Evolutionary conservation across 2,113 vertebrate genomes (phyloP).

Genomic region (Girardinichthys multiradiatus): DNA sequence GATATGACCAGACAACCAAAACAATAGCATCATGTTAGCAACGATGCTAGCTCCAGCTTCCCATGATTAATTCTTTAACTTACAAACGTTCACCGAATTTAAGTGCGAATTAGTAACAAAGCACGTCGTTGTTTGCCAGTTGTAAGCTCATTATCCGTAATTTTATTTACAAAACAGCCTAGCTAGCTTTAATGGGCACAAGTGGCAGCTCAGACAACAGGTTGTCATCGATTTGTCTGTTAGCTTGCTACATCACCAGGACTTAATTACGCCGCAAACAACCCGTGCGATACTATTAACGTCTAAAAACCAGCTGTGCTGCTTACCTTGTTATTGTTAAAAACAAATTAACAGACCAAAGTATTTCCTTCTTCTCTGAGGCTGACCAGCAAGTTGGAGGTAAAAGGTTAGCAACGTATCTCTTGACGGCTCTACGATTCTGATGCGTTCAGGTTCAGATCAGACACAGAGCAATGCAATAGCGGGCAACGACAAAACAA

Average conservation of each 20-base stretch:
- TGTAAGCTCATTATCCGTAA: not conserved
- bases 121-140: not conserved
- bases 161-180: not conserved
- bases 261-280: not conserved
- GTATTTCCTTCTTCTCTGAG: not conserved
- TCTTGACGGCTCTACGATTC: constrained; percentile 35
- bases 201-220: constrained; percentile 57
- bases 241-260: constrained; percentile 13
- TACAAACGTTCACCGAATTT: not conserved
- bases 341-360: not conserved
- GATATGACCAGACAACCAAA: not conserved
- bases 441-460: constrained; percentile 24
- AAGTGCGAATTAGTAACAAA: not conserved
- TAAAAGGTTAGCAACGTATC: constrained; percentile 25
- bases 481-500: not conserved
- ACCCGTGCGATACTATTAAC: not conserved
- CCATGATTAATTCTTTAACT: not conserved
- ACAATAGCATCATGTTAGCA: constrained; percentile 25
- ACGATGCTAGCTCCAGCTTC: constrained; percentile 50
- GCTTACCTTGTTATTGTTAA: constrained; percentile 3
- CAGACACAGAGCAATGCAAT: not conserved
- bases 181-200: not conserved
- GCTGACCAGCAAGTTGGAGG: not conserved
- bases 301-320: accelerated
- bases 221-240: constrained; percentile 36